A percentile compares a stretch with the other conserved stretches of the same genome.
phyloP scores from a whole-genome alignment of 2,113 vertebrate species.

The Eulemur macaco region DNA sequence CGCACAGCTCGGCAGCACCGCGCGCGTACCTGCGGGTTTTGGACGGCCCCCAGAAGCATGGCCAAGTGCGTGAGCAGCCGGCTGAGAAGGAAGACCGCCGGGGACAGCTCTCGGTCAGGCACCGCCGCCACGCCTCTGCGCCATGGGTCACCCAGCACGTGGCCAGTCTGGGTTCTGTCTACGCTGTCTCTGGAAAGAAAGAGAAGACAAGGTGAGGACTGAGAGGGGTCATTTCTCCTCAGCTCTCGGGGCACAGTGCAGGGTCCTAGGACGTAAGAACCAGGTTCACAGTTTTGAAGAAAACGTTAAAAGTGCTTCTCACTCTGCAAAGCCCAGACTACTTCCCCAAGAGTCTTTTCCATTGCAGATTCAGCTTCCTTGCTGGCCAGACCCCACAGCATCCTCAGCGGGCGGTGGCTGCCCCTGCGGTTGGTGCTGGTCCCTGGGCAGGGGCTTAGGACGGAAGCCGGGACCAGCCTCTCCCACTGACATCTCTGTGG shows the following conservation, averaged over 20 bases:
- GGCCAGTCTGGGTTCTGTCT: constrained; percentile 92
- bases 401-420: background rate
- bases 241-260: fast-evolving
- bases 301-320: background rate
- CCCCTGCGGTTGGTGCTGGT: background rate
- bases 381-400: background rate
- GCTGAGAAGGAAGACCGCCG: constrained; percentile 84
- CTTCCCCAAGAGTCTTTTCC: background rate
- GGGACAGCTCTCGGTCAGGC: constrained; percentile 88
- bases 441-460: background rate
- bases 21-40: constrained; percentile 83
- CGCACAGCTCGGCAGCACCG: fast-evolving
- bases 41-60: constrained; percentile 88
- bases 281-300: fast-evolving
- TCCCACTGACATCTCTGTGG: background rate
- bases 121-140: constrained; percentile 76
- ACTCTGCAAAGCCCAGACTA: background rate
- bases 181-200: fast-evolving
- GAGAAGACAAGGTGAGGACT: fast-evolving
- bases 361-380: background rate
- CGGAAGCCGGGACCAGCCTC: fast-evolving
- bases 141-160: constrained; percentile 87
- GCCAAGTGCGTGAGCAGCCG: constrained; percentile 92
- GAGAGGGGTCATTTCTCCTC: fast-evolving
- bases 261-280: fast-evolving